Evolutionary conservation across 35 echinoderm and acorn worm species (phyloP), one percentile per base, ranked within the genome.

Genomic region (Diadema setosum): DNA sequence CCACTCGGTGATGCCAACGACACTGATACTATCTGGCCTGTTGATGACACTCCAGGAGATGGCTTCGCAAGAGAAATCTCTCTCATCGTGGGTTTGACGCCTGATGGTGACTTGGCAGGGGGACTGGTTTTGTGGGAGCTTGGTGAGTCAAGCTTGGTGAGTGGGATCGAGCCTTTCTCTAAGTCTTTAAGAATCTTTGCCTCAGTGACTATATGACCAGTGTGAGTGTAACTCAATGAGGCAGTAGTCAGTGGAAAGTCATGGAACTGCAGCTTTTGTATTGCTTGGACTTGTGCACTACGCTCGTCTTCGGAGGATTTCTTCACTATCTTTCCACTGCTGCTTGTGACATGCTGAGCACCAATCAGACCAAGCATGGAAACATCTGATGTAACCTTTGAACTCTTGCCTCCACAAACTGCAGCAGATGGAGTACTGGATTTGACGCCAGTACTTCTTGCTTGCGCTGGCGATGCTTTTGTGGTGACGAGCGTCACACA

Each of bases 191-290:
- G 80, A 55, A 99, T 99, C 86, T 99, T 99, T 16, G 96, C 96
- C 27, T 99, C 81, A 4, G 96, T 99, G 37, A 94, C 87, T 18
- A 65, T 75, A 6, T 55, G 52, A 15, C 61, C 41, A 24, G 84
- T 70, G 18, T 74, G 78, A 1, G 86, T 39, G 3, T 43, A 70
- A 24, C 80, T 88, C 57, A 99, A 39, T 29, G 96, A 94, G 31
- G 90, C 93, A n/a, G 96, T 99, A 26, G 96, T 99, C 20, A 99
- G 70, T 27, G 96, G 96, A 70, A 99, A 99, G 86, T 99, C 96
- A 56, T 99, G 96, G 83, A 95, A 99, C 65, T 99, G 96, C 12
- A 99, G 83, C 64, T 99, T 99, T 33, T 99, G 96, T 42, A 99
- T 99, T 5, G 96, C 93, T 86, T 99, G 96, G 0, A 94, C 93